Conservation (phyloP, 2,888 invertebrate genomes). For the Torymus aiolomorphi region DNA sequence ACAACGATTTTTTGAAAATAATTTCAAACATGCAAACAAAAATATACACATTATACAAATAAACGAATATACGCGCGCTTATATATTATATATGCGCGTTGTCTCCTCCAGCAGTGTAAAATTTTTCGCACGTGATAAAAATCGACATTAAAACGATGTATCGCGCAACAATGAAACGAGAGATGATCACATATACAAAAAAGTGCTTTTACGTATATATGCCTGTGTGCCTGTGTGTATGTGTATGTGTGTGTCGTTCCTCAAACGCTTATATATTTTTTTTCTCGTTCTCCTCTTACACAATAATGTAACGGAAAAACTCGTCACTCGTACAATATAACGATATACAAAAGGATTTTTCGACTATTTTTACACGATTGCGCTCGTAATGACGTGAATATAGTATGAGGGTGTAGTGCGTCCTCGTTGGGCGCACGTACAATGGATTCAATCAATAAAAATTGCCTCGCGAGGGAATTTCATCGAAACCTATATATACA, state of each 20-base stretch:
- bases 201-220: too few species aligned
- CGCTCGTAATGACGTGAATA: constrained; percentile 12
- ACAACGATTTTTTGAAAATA: constrained; percentile 9
- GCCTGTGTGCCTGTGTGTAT: too few species aligned
- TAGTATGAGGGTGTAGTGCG: too few species aligned
- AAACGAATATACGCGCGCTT: neutral
- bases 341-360: constrained; percentile 24
- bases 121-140: constrained; percentile 34
- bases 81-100: neutral
- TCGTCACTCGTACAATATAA: too few species aligned
- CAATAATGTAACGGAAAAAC: too few species aligned
- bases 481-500: constrained; percentile 23
- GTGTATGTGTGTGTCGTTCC: too few species aligned
- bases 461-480: constrained; percentile 15
- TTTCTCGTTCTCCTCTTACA: too few species aligned
- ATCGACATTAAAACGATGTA: constrained; percentile 15
- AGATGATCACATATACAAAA: neutral
- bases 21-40: constrained; percentile 23
- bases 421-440: too few species aligned
- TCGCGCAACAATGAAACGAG: constrained; percentile 37
- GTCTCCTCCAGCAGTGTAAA: constrained; percentile 45
- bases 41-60: constrained; percentile 4
- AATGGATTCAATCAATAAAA: neutral
- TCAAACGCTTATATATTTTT: too few species aligned
- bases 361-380: constrained; percentile 24